Percentiles rank a stretch among this genome's conserved stretches.
Conservation (phyloP, 2,113 vertebrate species). For the Pycnonotus jocosus region DNA sequence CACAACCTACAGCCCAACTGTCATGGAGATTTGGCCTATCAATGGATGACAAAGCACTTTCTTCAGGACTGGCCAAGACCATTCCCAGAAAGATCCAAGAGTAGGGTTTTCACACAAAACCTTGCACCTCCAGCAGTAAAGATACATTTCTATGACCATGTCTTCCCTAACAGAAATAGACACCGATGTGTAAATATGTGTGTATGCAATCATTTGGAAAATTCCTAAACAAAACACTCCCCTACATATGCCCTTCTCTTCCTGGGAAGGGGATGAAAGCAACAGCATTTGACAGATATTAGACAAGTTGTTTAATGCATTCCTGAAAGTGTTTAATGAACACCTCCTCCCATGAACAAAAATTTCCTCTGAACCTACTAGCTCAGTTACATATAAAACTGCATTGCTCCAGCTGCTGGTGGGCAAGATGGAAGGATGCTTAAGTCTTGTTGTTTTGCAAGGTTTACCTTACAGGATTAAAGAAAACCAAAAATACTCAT, state of each 20-base stretch:
- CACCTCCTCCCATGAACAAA: neutral
- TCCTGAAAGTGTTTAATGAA: neutral
- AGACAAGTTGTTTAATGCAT: neutral
- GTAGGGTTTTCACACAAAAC: neutral
- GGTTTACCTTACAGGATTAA: neutral
- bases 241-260: neutral
- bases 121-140: neutral
- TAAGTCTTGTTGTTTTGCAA: neutral
- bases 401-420: neutral
- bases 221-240: constrained; percentile 19
- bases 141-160: neutral
- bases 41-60: neutral
- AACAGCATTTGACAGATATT: neutral
- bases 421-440: neutral
- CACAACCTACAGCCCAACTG: neutral
- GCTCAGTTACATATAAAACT: neutral
- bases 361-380: neutral
- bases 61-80: neutral
- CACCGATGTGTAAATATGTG: neutral
- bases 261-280: constrained; percentile 9
- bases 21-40: neutral
- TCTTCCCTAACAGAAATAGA: neutral
- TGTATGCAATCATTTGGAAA: neutral
- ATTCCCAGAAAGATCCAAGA: neutral
- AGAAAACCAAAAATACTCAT: neutral